Evolutionary conservation across 2,888 invertebrate species (phyloP).

Genomic region (Corbicula japonica): DNA sequence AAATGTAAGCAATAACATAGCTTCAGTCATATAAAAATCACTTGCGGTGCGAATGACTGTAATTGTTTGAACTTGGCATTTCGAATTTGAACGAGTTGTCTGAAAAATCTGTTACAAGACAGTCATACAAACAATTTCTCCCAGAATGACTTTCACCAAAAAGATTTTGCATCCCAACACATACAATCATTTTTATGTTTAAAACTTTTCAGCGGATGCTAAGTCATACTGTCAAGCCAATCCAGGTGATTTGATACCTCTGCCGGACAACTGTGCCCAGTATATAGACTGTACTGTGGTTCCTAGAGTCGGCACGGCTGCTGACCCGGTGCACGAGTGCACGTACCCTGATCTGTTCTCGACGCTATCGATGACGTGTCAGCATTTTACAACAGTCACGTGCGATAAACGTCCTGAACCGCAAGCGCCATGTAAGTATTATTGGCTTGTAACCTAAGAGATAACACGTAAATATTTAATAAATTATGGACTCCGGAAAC

Average conservation of each 20-base stretch:
- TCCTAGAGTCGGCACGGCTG: conserved; percentile 16
- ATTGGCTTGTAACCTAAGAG: not conserved
- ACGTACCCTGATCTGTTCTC: conserved; percentile 69
- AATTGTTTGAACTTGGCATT: too few species aligned
- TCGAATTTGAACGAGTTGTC: too few species aligned
- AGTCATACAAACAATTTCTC: too few species aligned
- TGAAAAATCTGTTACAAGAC: too few species aligned
- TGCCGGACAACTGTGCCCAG: conserved; percentile 68
- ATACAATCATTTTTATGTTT: not conserved
- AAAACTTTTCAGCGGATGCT: conserved; percentile 59
- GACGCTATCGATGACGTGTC: conserved; percentile 57
- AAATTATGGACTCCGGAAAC: too few species aligned
- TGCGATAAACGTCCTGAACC: conserved; percentile 65
- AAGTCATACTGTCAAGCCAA: conserved; percentile 64
- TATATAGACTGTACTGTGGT: conserved; percentile 60
- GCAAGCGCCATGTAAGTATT: conserved; percentile 65
- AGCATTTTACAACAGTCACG: conserved; percentile 55
- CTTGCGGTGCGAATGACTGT: too few species aligned
- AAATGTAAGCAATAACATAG: too few species aligned
- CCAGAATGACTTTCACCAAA: too few species aligned
- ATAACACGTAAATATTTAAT: too few species aligned
- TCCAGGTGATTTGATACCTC: conserved; percentile 55
- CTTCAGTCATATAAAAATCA: too few species aligned
- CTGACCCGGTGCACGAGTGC: conserved; percentile 57
- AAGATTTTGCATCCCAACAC: not conserved